phyloP scores from a whole-genome alignment of 2,113 vertebrate genomes.

The Excalfactoria chinensis region DNA sequence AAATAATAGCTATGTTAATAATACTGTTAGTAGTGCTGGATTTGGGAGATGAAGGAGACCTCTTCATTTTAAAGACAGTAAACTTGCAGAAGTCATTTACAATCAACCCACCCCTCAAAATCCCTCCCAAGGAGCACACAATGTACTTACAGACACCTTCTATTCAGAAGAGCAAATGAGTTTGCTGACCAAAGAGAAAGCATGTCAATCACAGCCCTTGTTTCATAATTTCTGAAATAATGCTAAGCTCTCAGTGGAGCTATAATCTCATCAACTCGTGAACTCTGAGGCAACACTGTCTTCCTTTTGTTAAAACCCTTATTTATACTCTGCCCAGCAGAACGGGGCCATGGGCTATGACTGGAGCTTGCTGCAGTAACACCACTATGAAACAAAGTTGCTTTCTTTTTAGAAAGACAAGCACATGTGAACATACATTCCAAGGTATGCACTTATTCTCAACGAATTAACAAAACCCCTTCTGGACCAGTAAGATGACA shows the following conservation, averaged over 20 bases:
- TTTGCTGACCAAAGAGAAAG: neutral
- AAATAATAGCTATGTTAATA: neutral
- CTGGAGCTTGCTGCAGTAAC: neutral
- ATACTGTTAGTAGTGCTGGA: neutral
- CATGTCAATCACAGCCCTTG: conserved; percentile 15
- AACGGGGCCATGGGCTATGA: neutral
- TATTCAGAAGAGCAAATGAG: neutral
- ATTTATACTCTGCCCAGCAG: conserved; percentile 35
- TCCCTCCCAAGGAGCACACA: neutral
- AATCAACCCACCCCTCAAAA: neutral
- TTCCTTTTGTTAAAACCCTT: conserved; percentile 39
- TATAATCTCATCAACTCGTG: conserved; percentile 29
- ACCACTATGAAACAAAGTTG: neutral
- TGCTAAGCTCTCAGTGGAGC: neutral
- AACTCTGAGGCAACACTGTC: conserved; percentile 1
- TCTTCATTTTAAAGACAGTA: neutral
- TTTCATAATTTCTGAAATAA: conserved; percentile 51
- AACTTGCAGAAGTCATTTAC: neutral
- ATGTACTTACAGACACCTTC: neutral
- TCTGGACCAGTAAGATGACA: neutral
- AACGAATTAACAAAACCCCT: neutral
- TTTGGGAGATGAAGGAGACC: neutral
- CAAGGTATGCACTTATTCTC: neutral
- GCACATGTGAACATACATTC: neutral
- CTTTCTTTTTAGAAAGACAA: neutral